These are phyloP conservation scores for Adelognathus sp. DNA, from an alignment of 2,888 invertebrate species.

Conservation along the genomic window DNA sequence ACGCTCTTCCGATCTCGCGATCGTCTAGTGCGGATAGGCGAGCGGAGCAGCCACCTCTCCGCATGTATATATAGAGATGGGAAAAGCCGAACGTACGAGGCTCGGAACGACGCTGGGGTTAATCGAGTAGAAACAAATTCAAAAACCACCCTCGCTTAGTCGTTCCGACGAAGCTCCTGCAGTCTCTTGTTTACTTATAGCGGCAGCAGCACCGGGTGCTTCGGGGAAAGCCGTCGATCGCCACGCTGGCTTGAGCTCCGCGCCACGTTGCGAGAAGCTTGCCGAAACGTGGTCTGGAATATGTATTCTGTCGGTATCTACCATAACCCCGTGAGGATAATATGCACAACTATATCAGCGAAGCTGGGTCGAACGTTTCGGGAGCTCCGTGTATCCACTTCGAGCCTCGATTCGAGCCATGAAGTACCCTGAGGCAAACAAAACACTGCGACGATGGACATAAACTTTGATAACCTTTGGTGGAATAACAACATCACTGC, in stretches of 20 bases:
- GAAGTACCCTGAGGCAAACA: background rate
- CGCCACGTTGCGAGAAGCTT: background rate
- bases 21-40: no score
- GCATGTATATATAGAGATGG: no score
- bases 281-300: background rate
- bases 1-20: no score
- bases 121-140: slow-evolving; percentile 77
- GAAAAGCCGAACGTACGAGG: slow-evolving; percentile 15
- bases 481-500: background rate
- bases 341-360: background rate
- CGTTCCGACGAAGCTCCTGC: slow-evolving; percentile 22
- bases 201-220: background rate
- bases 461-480: background rate
- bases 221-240: background rate
- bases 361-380: background rate
- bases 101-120: slow-evolving; percentile 61
- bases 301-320: background rate
- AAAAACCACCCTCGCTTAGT: slow-evolving; percentile 64
- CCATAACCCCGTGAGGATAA: background rate
- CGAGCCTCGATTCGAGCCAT: background rate
- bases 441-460: background rate
- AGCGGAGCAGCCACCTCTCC: no score
- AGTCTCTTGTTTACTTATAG: slow-evolving; percentile 14
- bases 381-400: background rate
- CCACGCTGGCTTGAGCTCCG: background rate